Base-by-base conservation (phyloP, 2,888 invertebrate genomes). In the Xylocampa areola region DNA sequence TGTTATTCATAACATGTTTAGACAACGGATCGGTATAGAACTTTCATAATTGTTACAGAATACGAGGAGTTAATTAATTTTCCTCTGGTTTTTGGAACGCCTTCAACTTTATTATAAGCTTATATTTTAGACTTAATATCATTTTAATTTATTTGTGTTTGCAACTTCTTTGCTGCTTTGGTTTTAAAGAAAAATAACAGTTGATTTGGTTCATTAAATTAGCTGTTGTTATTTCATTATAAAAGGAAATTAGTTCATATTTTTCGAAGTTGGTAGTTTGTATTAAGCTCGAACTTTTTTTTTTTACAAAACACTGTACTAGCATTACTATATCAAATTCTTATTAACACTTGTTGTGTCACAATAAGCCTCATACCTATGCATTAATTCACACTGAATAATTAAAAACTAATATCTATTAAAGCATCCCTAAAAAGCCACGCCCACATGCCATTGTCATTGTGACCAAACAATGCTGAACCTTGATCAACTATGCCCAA, bases 1-100 rank as follows among this genome's bases (percentile, higher is more conserved):
- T 48, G 23, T 27, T 53, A 40, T 54, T 49, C 43, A 44, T 66
- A 49, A n/a, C n/a, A 54, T 60, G 55, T 68, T 63, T 66, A 68
- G 45, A 64, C 54, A 73, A 68, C 55, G 59, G 64, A 68, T 75
- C 64, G 50, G 49, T 36, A 57, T 53, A 35, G 41, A 76, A 78
- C 65, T 77, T 80, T 14, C 25, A 48, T 73, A 74, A 80, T 80
- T 81, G 76, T 77, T 74, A 64, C 59, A 61, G 51, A 73, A 70
- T 69, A 61, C 71, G 62, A 52, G 51, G 70, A 73, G 51, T 74
- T 80, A 76, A 80, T 80, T 80, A 79, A 81, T 75, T 75, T 76
- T 71, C 67, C 57, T 60, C 65, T 66, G 67, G 69, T 75, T 76
- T 69, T 48, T 50, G 52, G 50, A 39, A 50, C 37, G 60, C 45